Conservation (phyloP, 2,888 invertebrate genomes). For the Clusia tigrina region DNA sequence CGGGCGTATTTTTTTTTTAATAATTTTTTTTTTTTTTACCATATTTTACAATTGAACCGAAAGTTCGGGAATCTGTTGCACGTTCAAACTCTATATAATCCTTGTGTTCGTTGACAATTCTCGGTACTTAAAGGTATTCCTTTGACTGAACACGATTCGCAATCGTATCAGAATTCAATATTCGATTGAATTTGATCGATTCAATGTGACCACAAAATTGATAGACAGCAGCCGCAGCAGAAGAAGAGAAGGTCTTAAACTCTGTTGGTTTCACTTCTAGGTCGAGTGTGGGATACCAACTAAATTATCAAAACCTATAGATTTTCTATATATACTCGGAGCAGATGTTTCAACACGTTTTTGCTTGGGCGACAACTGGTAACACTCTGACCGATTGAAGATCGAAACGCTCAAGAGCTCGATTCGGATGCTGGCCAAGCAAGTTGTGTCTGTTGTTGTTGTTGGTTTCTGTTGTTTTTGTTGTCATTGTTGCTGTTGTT, state of each 20-base stretch:
- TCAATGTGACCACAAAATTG: constrained; percentile 35
- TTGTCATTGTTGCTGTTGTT: constrained; percentile 16
- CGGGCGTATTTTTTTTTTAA: too few relatives aligned
- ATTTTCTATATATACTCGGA: constrained; percentile 64
- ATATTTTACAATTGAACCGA: constrained; percentile 54
- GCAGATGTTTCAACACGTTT: constrained; percentile 44
- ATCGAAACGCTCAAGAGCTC: constrained; percentile 37
- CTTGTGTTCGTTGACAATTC: constrained; percentile 18
- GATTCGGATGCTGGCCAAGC: constrained; percentile 23
- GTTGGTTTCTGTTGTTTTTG: constrained; percentile 14
- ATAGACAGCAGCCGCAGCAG: constrained; percentile 33
- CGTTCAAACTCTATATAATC: constrained; percentile 23
- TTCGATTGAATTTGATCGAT: constrained; percentile 61
- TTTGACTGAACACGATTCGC: constrained; percentile 35
- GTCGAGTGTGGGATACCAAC: constrained; percentile 64
- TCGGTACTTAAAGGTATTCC: constrained; percentile 38
- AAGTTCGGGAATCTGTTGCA: constrained; percentile 42
- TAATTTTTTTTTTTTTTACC: constrained; percentile 43
- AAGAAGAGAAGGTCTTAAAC: constrained; percentile 22
- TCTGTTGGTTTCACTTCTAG: constrained; percentile 60
- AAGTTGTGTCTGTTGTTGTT: constrained; percentile 12
- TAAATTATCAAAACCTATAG: constrained; percentile 62
- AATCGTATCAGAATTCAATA: constrained; percentile 62
- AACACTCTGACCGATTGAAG: constrained; percentile 53
- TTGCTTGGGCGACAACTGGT: constrained; percentile 60